Percentiles rank a stretch among this genome's conserved stretches.
Conservation (phyloP, 2,113 vertebrate genomes). For the Oryzias melastigma region DNA sequence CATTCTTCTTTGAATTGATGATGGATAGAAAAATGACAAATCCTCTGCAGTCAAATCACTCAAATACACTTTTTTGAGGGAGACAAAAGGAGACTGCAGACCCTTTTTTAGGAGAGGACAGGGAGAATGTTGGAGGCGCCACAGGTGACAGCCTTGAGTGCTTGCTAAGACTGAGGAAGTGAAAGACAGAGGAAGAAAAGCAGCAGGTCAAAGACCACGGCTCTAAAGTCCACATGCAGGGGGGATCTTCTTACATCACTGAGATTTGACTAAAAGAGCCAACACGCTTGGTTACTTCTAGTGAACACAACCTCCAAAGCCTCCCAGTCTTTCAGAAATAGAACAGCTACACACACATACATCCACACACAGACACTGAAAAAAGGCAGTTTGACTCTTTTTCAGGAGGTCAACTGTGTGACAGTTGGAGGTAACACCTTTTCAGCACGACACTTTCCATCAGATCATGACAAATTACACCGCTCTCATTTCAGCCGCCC, state of each 20-base stretch:
- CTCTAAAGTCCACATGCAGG: conserved; percentile 46
- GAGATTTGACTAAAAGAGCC: conserved; percentile 48
- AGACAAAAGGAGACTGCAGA: conserved; percentile 37
- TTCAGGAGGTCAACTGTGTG: conserved; percentile 74
- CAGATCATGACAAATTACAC: conserved; percentile 54
- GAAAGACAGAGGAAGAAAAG: conserved; percentile 54
- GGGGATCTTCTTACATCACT: conserved; percentile 66
- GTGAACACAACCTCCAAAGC: conserved; percentile 54
- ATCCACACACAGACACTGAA: conserved; percentile 22
- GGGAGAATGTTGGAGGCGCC: conserved; percentile 40
- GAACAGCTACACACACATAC: conserved; percentile 17
- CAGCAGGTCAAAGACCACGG: conserved; percentile 62
- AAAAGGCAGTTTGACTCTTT: conserved; percentile 61
- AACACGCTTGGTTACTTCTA: conserved; percentile 64
- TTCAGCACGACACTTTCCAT: conserved; percentile 39
- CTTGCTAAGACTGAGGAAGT: conserved; percentile 46
- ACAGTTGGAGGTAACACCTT: conserved; percentile 69
- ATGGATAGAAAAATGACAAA: too few relatives aligned
- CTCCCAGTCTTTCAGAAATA: conserved; percentile 23
- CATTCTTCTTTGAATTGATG: too few relatives aligned
- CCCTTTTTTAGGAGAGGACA: conserved; percentile 29
- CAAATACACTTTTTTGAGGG: neutral
- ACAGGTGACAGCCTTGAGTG: conserved; percentile 66
- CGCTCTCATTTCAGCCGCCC: conserved; percentile 56
- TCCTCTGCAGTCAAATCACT: too few relatives aligned